These are phyloP conservation scores for Holothuria scabra DNA, from an alignment of 53 echinoderm and acorn worm species.

Conservation along the genomic window DNA sequence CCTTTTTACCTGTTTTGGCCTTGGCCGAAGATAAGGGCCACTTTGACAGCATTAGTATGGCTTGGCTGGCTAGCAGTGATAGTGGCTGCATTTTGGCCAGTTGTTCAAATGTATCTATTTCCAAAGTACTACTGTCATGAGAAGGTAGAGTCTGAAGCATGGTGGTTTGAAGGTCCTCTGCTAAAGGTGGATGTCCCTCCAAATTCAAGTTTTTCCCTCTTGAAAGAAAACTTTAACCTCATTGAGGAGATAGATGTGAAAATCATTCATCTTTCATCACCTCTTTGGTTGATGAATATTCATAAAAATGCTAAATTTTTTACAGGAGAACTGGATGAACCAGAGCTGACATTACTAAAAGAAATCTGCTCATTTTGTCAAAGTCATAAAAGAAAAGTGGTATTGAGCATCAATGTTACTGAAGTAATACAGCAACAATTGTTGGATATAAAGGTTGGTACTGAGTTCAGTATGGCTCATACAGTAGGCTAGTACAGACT, in stretches of 20 bases:
- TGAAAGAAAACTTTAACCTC: neutral
- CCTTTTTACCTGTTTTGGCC: slow-evolving; percentile 33
- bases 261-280: slow-evolving; percentile 5
- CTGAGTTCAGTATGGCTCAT: too few relatives aligned
- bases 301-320: neutral
- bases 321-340: too few relatives aligned
- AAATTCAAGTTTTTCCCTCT: neutral
- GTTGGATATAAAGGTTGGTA: neutral
- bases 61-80: slow-evolving; percentile 2
- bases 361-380: neutral
- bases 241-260: slow-evolving; percentile 2
- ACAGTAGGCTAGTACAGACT: too few relatives aligned
- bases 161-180: slow-evolving; percentile 11
- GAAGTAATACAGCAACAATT: neutral
- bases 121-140: neutral
- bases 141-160: neutral
- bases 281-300: neutral
- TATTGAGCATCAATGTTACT: neutral
- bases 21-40: slow-evolving; percentile 24
- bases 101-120: slow-evolving; percentile 4
- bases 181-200: neutral
- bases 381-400: neutral
- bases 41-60: neutral
- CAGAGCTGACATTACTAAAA: neutral
- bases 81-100: slow-evolving; percentile 25